These are phyloP conservation scores for Xylota segnis DNA, from an alignment of 2,888 invertebrate species.

Conservation along the genomic window DNA sequence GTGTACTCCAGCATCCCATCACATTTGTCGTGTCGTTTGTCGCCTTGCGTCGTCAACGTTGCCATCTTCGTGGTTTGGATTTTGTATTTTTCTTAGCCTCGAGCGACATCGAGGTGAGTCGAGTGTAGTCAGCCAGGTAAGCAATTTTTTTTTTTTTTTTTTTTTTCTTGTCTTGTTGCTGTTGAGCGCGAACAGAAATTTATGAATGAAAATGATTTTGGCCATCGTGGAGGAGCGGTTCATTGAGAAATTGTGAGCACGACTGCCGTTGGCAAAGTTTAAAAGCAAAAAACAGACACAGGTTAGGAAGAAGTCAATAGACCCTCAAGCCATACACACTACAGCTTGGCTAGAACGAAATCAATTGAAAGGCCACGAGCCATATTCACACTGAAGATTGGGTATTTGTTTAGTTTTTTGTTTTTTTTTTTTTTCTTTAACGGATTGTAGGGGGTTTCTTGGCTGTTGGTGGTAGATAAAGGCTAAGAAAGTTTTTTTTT, in stretches of 20 bases:
- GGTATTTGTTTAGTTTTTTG: too few species aligned
- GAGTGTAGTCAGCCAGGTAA: constrained; percentile 22
- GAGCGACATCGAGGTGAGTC: constrained; percentile 29
- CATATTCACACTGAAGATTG: constrained; percentile 41
- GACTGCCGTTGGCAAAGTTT: constrained; percentile 47
- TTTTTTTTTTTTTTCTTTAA: constrained; percentile 1
- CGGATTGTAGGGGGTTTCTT: constrained; percentile 18
- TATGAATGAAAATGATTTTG: constrained; percentile 67
- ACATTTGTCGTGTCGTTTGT: constrained; percentile 53
- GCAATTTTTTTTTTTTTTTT: constrained; percentile 25
- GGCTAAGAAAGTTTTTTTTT: constrained; percentile 1
- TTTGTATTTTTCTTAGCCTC: constrained; percentile 36
- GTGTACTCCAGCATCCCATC: constrained; percentile 41
- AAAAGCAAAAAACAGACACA: constrained; percentile 18
- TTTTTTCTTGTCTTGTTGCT: background rate
- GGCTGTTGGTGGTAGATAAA: constrained; percentile 3
- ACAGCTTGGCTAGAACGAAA: constrained; percentile 23
- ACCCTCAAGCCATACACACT: constrained; percentile 45
- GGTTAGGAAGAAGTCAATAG: constrained; percentile 61
- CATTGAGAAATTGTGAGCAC: constrained; percentile 64
- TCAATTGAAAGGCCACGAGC: constrained; percentile 54
- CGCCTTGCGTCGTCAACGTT: constrained; percentile 45
- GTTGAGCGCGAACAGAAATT: constrained; percentile 33
- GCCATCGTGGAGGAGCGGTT: constrained; percentile 34
- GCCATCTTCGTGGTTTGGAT: constrained; percentile 6